phyloP scores from a whole-genome alignment of 2,888 invertebrate genomes.

The Mythimna impura region DNA sequence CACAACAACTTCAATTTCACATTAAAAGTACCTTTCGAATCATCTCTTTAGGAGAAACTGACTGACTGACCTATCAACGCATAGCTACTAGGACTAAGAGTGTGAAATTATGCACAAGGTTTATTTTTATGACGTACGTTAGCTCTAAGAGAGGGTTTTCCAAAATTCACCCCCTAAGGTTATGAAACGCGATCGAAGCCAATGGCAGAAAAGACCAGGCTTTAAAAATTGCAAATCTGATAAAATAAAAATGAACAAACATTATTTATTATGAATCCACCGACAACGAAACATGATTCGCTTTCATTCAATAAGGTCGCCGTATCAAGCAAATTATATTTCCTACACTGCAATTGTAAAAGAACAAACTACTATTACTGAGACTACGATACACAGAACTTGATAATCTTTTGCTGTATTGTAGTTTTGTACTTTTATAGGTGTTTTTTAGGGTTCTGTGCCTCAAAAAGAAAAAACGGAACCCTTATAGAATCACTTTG shows the following conservation, averaged over 20 bases:
- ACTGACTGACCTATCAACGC: too few species aligned
- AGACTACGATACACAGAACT: background rate
- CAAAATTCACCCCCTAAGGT: too few species aligned
- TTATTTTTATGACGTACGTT: too few species aligned
- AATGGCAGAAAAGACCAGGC: too few species aligned
- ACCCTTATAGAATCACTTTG: too few species aligned
- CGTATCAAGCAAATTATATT: constrained; percentile 11
- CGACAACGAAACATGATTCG: background rate
- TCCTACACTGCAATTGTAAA: constrained; percentile 1
- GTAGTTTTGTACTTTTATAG: background rate
- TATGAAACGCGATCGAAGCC: too few species aligned
- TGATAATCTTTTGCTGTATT: background rate
- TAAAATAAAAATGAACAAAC: background rate
- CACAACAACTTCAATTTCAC: background rate
- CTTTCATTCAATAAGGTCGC: background rate
- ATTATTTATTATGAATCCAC: background rate
- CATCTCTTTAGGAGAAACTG: too few species aligned
- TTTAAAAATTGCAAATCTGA: background rate
- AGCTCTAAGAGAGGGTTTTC: too few species aligned
- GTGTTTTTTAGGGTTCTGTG: too few species aligned
- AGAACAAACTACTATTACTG: background rate
- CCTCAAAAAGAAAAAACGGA: too few species aligned
- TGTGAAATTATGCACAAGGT: too few species aligned
- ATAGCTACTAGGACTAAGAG: too few species aligned
- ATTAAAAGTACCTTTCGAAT: background rate